Evolutionary conservation across 2,113 vertebrate species (phyloP), one percentile per base, ranked within the genome.

Genomic region (Sminthopsis crassicaudata): DNA sequence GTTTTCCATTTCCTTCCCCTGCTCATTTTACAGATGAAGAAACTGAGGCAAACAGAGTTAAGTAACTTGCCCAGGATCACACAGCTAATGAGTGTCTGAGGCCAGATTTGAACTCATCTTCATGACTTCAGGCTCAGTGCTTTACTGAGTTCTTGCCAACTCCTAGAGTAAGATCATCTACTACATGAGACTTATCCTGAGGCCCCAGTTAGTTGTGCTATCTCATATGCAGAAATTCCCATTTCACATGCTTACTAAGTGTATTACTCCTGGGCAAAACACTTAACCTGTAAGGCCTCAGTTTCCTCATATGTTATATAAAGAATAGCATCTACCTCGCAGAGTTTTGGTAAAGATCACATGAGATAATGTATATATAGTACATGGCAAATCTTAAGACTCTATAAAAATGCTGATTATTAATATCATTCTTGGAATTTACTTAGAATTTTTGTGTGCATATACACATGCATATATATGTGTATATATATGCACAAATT

Each of bases 261-360:
- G 12, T 12, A 36, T 67, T 30, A 67, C n/a, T 67, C 1, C 30
- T 67, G 57, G 57, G 57, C 12, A 67, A 67, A 14, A 12, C 60
- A 67, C 1, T 36, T 90, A 88, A 42, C 16, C 48, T 52, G n/a
- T 25, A 48, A 92, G n/a, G 30, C 27, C 27, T 42, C 88, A 46
- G 14, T 51, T 46, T 94, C 25, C 19, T 96, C 0, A 46, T 11
- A 3, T 50, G 5, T 36, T 88, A n/a, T 53, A 76, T 91, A 0
- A n/a, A n/a, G n/a, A n/a, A n/a, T n/a, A n/a, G n/a, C n/a, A n/a
- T 53, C 53, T 91, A 19, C 8, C 60, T 54, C 53, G 27, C 42
- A 94, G 89, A 91, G 46, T 30, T 95, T 52, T 92, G 52, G 11
- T 93, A 42, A 46, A 22, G 9, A 67, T 53, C 90, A 89, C 89